These are phyloP conservation scores for Gasterosteus nipponicus DNA, from an alignment of 2,113 vertebrate genomes.

Conservation along the genomic window DNA sequence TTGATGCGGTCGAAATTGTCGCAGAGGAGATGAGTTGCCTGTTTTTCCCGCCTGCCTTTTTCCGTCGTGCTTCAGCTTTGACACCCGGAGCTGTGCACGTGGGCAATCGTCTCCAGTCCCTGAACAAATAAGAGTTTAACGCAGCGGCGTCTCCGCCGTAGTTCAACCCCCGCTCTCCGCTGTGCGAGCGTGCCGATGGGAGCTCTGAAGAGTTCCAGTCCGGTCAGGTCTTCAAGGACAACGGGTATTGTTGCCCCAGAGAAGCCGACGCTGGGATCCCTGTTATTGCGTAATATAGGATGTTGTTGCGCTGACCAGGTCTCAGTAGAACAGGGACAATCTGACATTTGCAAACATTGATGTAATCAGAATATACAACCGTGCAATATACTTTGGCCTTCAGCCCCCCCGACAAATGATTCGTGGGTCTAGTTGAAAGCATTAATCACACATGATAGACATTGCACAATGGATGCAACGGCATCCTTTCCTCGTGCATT, in stretches of 20 bases:
- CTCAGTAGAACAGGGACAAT: neutral
- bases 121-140: conserved; percentile 55
- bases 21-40: conserved; percentile 2
- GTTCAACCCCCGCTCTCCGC: conserved; percentile 29
- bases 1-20: conserved; percentile 38
- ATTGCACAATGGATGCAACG: neutral
- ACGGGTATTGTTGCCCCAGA: conserved; percentile 47
- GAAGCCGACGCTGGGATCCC: conserved; percentile 39
- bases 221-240: conserved; percentile 53
- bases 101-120: conserved; percentile 30
- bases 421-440: neutral
- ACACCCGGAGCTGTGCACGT: conserved; percentile 35
- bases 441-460: neutral
- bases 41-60: conserved; percentile 21
- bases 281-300: conserved; percentile 25
- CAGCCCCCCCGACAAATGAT: neutral
- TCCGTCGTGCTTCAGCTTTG: conserved; percentile 27
- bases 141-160: conserved; percentile 43
- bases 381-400: neutral
- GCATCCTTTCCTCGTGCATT: neutral
- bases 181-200: conserved; percentile 41
- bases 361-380: neutral
- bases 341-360: neutral
- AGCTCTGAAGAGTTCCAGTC: conserved; percentile 39
- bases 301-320: neutral